phyloP scores from a whole-genome alignment of 2,797 vertebrate genomes.

The Chanos chanos region DNA sequence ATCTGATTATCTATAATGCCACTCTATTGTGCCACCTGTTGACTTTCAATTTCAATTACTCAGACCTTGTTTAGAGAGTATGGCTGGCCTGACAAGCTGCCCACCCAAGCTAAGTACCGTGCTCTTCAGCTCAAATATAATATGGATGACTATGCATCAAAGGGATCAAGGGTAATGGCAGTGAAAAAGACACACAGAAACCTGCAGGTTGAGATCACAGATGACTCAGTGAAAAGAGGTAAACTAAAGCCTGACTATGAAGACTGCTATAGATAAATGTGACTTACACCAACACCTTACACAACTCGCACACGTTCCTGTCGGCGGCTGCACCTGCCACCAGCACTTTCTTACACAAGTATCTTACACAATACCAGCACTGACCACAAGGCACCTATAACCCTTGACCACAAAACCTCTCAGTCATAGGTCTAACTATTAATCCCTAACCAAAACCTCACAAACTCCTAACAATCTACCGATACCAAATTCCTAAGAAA shows the following conservation, averaged over 20 bases:
- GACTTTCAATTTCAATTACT: background rate
- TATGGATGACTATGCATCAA: slow-evolving; percentile 78
- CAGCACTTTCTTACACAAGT: background rate
- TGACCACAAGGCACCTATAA: background rate
- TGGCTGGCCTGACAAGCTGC: slow-evolving; percentile 70
- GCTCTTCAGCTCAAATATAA: slow-evolving; percentile 72
- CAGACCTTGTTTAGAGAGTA: slow-evolving; percentile 78
- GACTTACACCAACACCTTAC: background rate
- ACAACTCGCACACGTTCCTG: background rate
- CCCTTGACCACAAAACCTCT: background rate
- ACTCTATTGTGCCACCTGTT: too few species aligned
- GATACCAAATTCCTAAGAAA: background rate
- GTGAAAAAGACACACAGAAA: slow-evolving; percentile 68
- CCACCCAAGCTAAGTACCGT: slow-evolving; percentile 67
- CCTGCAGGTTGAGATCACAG: slow-evolving; percentile 52
- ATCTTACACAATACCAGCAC: background rate
- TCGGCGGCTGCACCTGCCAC: background rate
- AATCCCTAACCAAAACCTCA: background rate
- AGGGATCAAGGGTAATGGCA: slow-evolving; percentile 59
- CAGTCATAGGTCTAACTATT: too few species aligned
- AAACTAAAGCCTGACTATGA: too few species aligned
- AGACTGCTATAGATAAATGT: too few species aligned
- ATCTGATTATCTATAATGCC: too few species aligned
- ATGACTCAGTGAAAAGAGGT: slow-evolving; percentile 62
- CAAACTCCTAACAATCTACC: background rate